Base-by-base conservation (phyloP, 2,797 vertebrate genomes). In the Sphenodon punctatus region DNA sequence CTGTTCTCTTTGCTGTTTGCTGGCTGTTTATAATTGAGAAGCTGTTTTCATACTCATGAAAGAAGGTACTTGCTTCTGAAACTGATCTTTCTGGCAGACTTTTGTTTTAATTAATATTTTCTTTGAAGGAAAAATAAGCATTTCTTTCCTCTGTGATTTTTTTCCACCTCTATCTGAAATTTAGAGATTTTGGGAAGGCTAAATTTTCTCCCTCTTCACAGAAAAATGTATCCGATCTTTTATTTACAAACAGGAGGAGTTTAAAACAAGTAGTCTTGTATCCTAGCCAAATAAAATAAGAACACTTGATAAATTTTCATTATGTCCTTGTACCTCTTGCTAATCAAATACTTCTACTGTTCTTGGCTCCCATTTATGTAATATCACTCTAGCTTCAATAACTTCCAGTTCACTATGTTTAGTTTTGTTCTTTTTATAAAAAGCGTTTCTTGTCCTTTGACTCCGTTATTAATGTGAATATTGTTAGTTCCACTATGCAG, bases 371-470 rank as follows among this genome's bases (percentile, higher is more conserved):
- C 0, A 1, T 70, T 86, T 72, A 64, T 34, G 5, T 67, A 72
- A 1, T 82, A 84, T 84, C 87, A 58, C 49, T 87, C 78, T 58
- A 74, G 60, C 74, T 90, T 92, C 78, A 75, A 48, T 78, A 87
- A 75, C 14, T 63, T 78, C 39, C 39, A 45, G 45, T 84, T 45
- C 41, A 23, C 10, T 41, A 6, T 22, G 68, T 49, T n/a, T n/a
- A n/a, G n/a, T n/a, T n/a, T n/a, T n/a, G n/a, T n/a, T n/a, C n/a
- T n/a, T n/a, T n/a, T n/a, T n/a, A n/a, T n/a, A n/a, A 80, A 66
- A 82, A 63, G 36, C 32, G 45, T 84, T 49, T 39, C 19, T 77
- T 42, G 19, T 89, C 60, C 36, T 87, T 83, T 81, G 64, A 56
- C 36, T 34, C 63, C 45, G 70, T 73, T 71, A 60, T 73, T 82